Base-by-base conservation (phyloP, 2,113 vertebrate species). In the Struthidea cinerea region DNA sequence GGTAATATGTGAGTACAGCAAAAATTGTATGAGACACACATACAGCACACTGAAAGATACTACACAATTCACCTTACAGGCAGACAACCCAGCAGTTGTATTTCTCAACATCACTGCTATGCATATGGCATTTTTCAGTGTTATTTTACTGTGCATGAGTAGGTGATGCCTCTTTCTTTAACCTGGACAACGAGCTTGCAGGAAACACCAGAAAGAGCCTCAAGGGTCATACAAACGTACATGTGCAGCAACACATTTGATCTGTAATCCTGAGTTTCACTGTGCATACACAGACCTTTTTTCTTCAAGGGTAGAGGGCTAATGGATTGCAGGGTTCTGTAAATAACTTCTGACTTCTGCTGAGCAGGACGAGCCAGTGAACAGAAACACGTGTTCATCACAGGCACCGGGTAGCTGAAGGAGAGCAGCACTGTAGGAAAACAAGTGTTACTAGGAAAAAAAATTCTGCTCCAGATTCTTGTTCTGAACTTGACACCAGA, bases 401-500 rank as follows among this genome's bases (percentile, higher is more conserved):
- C 39, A 49, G 88, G 49, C 83, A 73, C 32, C 41, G 30, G 47
- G 75, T 32, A 49, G 59, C 63, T 56, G 64, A 93, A 84, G 79
- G 46, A 96, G 56, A 88, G 53, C 30, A 86, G 68, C 60, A 22
- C 32, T 52, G 33, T n/a, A 84, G 46, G 73, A 93, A 93, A 86
- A 83, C 80, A 93, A 97, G 83, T 89, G 44, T 76, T 85, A 90
- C 41, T 59, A 88, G 89, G 65, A 89, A 82, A 81, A 74, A 94
- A 95, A 94, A 26, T 55, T 57, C 64, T 81, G 79, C 55, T 78
- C 69, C 13, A 15, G 37, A 61, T 93, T 96, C 69, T 84, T 86
- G 57, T 85, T 95, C 84, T 90, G 53, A 88, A 92, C 88, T 97
- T 89, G 86, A 96, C 90, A 93, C 61, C 39, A 53, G 64, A 90